Evolutionary conservation across 1,140 invertebrate species (phyloP).

Genomic region (Drosophila littoralis): DNA sequence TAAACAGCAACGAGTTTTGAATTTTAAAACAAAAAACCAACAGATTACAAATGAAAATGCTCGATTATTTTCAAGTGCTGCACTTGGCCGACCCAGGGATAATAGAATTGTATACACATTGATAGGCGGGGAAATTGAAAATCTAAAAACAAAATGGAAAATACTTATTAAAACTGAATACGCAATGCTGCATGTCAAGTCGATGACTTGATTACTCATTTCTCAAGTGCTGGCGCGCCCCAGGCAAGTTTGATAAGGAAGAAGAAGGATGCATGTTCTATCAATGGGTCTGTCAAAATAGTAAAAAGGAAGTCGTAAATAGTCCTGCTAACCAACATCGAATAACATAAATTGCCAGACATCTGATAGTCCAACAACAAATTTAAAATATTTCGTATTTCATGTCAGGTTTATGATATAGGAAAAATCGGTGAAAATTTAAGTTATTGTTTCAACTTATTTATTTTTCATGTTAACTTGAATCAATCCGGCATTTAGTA

Average conservation of each 20-base stretch:
- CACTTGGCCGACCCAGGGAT: constrained; percentile 44
- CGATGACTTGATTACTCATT: constrained; percentile 28
- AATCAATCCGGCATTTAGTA: too few species aligned
- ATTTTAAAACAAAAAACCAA: constrained; percentile 59
- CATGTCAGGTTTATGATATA: not conserved
- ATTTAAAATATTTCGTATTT: not conserved
- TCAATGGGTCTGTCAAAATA: constrained; percentile 71
- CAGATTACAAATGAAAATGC: constrained; percentile 67
- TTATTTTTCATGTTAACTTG: too few species aligned
- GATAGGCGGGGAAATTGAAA: constrained; percentile 43
- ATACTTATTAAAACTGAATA: constrained; percentile 32
- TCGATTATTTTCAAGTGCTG: constrained; percentile 55
- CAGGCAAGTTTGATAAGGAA: not conserved
- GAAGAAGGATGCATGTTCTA: constrained; percentile 27
- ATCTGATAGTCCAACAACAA: not conserved
- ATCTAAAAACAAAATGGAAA: constrained; percentile 43
- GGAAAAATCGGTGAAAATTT: too few species aligned
- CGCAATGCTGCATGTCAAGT: constrained; percentile 44
- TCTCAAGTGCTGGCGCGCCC: constrained; percentile 46
- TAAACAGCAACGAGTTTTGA: constrained; percentile 59
- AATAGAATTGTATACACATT: constrained; percentile 22
- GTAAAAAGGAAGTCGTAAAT: constrained; percentile 73
- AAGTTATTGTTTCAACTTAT: too few species aligned
- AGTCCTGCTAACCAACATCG: constrained; percentile 45
- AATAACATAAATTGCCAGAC: constrained; percentile 7